Evolutionary conservation across 2,113 vertebrate species (phyloP), one percentile per base, ranked within the genome.

Genomic region (Thomomys bottae): DNA sequence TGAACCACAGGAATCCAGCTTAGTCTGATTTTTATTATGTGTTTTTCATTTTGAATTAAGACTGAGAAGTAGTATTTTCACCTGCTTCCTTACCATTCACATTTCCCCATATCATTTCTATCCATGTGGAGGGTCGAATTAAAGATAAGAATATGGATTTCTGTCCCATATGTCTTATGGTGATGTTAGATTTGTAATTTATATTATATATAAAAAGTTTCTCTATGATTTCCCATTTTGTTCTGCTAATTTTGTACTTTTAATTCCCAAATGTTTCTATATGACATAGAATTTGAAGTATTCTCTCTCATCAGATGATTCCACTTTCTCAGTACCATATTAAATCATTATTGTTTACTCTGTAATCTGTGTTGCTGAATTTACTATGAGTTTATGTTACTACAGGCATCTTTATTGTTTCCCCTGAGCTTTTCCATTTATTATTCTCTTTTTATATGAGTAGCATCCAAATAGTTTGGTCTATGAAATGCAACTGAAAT

Each of bases 81-180:
- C 34, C 68, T 30, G 34, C 6, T 34, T 24, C 34, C 64, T 38
- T 61, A 30, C 2, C 42, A 24, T 40, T 70, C 54, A 78, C 23
- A 12, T 38, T 91, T 45, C 2, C 23, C 26, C 20, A 3, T 24
- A 49, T 26, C 20, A 24, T 32, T 68, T 59, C 6, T 90, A 8
- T n/a, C 0, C 30, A 8, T 6, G 14, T 7, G 6, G 10, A 34
- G 7, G 71, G 20, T 17, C 0, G 2, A 4, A 2, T 5, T 68
- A 4, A 63, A 8, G 38, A 59, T 84, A n/a, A 15, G 21, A 0
- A 1, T 42, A 6, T 38, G 64, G 5, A 7, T 61, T 11, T 64
- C 11, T 49, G 3, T 75, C 71, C 21, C 63, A 66, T 26, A 54
- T 61, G 66, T 86, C 63, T 45, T 21, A 75, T 7, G 54, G 34